Evolutionary conservation across 2,888 invertebrate species (phyloP).

Genomic region (Taenaris catops): DNA sequence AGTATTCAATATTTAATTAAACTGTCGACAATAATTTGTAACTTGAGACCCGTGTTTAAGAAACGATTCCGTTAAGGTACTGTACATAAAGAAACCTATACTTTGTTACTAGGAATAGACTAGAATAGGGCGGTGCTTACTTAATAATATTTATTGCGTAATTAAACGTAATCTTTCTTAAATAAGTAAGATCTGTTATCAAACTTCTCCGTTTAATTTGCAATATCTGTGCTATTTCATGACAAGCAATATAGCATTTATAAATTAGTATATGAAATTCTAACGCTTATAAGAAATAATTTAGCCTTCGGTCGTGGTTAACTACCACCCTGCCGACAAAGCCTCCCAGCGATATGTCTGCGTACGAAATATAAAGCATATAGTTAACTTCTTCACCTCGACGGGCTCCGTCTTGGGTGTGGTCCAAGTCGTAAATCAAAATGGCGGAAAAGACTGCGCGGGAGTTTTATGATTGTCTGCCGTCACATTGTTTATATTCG

Average conservation of each 20-base stretch:
- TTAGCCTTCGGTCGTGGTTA: too few relatives aligned
- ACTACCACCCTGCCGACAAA: too few relatives aligned
- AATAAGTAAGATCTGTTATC: slow-evolving; percentile 9
- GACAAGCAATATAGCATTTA: too few relatives aligned
- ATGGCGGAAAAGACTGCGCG: slow-evolving; percentile 58
- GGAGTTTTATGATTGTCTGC: slow-evolving; percentile 55
- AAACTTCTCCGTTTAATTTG: slow-evolving; percentile 5
- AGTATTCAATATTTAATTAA: too few relatives aligned
- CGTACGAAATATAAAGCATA: slow-evolving; percentile 15
- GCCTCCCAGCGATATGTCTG: too few relatives aligned
- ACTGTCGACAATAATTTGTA: neutral
- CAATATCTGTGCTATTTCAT: slow-evolving; percentile 4
- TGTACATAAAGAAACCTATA: slow-evolving; percentile 26
- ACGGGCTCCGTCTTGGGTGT: slow-evolving; percentile 39
- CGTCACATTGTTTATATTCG: slow-evolving; percentile 34
- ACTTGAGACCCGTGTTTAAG: slow-evolving; percentile 18
- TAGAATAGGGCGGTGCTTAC: slow-evolving; percentile 26
- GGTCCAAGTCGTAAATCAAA: slow-evolving; percentile 64
- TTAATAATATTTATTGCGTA: slow-evolving; percentile 25
- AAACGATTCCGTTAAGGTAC: slow-evolving; percentile 21
- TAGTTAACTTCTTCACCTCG: slow-evolving; percentile 18
- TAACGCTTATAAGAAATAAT: slow-evolving; percentile 60
- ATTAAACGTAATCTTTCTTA: slow-evolving; percentile 21
- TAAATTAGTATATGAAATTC: slow-evolving; percentile 51
- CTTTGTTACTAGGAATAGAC: slow-evolving; percentile 24